A percentile compares a stretch with the other conserved stretches of the same genome.
Evolutionary conservation across 2,113 vertebrate genomes (phyloP).

Genomic region (Oreochromis tanganicae): DNA sequence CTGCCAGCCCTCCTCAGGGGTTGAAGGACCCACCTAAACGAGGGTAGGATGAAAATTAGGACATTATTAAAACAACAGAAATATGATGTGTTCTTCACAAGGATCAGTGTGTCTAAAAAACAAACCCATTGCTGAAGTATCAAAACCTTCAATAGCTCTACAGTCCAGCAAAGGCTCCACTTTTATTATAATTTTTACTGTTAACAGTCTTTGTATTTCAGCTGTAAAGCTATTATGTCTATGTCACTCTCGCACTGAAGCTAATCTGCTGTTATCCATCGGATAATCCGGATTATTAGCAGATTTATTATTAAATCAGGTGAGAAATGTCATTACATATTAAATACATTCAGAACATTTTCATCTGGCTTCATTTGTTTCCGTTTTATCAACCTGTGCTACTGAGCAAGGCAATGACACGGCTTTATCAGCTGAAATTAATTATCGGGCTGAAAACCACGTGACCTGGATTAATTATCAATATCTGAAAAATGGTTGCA

Average conservation of each 20-base stretch:
- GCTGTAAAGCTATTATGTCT: not conserved
- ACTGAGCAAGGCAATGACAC: not conserved
- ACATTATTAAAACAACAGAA: not conserved
- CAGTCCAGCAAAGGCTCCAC: not conserved
- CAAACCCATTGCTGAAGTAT: not conserved
- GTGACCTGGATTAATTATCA: not conserved
- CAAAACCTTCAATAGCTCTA: not conserved
- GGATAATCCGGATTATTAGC: not conserved
- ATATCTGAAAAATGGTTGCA: not conserved
- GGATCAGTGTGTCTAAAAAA: not conserved
- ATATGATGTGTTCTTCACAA: not conserved
- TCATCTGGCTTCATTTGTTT: not conserved
- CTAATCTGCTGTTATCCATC: not conserved
- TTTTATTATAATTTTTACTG: not conserved
- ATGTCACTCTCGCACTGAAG: not conserved
- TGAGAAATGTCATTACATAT: not conserved
- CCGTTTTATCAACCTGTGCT: not conserved
- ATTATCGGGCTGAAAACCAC: not conserved
- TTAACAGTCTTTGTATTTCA: not conserved
- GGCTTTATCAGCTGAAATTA: not conserved
- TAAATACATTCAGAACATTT: not conserved
- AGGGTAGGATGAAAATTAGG: not conserved
- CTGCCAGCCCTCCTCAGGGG: slow-evolving; percentile 94
- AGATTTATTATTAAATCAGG: not conserved
- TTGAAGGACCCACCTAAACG: slow-evolving; percentile 84